A percentile compares a stretch with the other conserved stretches of the same genome.
These are phyloP conservation scores for Pygoscelis antarcticus DNA, from an alignment of 2,113 vertebrate genomes.

Conservation along the genomic window DNA sequence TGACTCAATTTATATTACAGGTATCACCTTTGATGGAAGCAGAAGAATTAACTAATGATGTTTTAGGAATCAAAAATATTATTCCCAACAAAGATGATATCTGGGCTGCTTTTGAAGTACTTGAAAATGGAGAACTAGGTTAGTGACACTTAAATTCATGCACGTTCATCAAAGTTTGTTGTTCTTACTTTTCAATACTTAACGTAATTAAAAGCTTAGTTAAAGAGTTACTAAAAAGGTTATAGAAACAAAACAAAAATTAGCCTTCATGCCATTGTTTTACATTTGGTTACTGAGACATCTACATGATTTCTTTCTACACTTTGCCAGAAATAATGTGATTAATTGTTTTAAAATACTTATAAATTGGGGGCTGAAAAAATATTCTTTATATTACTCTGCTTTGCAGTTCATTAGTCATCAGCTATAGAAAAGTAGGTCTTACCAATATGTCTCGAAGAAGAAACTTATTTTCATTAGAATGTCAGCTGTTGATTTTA, in stretches of 20 bases:
- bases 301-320: not conserved
- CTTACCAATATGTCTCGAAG: not conserved
- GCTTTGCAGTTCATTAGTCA: not conserved
- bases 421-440: not conserved
- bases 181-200: not conserved
- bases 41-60: conserved; percentile 83
- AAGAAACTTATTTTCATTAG: not conserved
- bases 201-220: not conserved
- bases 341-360: not conserved
- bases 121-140: conserved; percentile 96
- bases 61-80: conserved; percentile 85
- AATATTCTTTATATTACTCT: not conserved
- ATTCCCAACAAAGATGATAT: conserved; percentile 71
- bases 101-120: conserved; percentile 93
- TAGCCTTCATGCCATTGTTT: not conserved
- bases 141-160: conserved; percentile 22
- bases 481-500: not conserved
- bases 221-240: not conserved
- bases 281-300: not conserved
- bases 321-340: not conserved
- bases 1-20: conserved; percentile 68
- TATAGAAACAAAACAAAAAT: not conserved
- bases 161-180: not conserved
- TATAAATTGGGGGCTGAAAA: not conserved
- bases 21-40: conserved; percentile 89